Percentiles rank a stretch among this genome's conserved stretches.
Evolutionary conservation across 2,797 vertebrate genomes (phyloP).

Genomic region (Gobio occitaniae): DNA sequence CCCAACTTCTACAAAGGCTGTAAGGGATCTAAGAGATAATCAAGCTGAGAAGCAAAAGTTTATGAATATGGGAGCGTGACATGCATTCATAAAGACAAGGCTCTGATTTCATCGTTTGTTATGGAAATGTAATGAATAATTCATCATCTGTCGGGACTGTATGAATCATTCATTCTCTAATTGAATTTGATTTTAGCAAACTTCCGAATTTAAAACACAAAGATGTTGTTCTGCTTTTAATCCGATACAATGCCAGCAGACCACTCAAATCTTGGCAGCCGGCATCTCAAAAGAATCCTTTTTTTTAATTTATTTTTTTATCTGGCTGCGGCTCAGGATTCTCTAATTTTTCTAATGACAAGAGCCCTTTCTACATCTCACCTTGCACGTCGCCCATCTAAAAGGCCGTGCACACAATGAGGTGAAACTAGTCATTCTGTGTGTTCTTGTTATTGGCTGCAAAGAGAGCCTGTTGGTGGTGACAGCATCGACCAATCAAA

Average conservation of each 20-base stretch:
- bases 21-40: constrained; percentile 35
- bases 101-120: constrained; percentile 56
- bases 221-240: constrained; percentile 50
- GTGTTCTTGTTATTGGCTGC: constrained; percentile 5
- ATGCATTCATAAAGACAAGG: constrained; percentile 52
- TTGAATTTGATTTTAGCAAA: constrained; percentile 64
- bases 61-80: constrained; percentile 41
- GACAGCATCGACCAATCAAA: neutral
- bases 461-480: neutral
- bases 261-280: constrained; percentile 73
- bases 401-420: constrained; percentile 51
- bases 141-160: constrained; percentile 49
- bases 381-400: constrained; percentile 41
- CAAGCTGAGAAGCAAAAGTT: constrained; percentile 31
- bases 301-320: too few species aligned
- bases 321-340: constrained; percentile 66
- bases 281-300: constrained; percentile 51
- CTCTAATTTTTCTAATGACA: constrained; percentile 74
- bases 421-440: constrained; percentile 6
- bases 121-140: constrained; percentile 63
- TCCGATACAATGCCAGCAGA: constrained; percentile 71
- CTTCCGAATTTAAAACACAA: constrained; percentile 52
- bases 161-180: constrained; percentile 65
- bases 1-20: constrained; percentile 18
- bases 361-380: constrained; percentile 58